Evolutionary conservation across 1,140 invertebrate genomes (phyloP).

Genomic region (Drosophila pachea): DNA sequence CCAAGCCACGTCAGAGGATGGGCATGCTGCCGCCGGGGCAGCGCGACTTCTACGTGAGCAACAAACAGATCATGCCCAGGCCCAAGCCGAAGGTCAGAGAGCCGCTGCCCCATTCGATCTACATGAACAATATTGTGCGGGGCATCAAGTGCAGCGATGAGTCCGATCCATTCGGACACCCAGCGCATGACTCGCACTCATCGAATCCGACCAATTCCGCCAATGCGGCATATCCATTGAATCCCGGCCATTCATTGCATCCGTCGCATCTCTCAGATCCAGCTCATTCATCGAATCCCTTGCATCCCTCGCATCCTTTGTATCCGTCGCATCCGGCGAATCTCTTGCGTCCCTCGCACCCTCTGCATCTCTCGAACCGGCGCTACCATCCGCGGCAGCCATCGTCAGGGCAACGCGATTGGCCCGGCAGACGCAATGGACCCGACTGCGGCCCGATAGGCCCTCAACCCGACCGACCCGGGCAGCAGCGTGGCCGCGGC

Average conservation of each 20-base stretch:
- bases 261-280: too few relatives aligned
- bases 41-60: constrained; percentile 54
- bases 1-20: constrained; percentile 47
- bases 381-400: neutral
- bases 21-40: constrained; percentile 15
- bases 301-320: too few relatives aligned
- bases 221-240: too few relatives aligned
- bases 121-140: constrained; percentile 63
- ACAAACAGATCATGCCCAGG: constrained; percentile 58
- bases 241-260: too few relatives aligned
- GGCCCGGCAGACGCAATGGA: constrained; percentile 11
- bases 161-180: neutral
- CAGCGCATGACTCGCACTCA: too few relatives aligned
- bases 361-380: neutral
- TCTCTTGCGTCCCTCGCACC: too few relatives aligned
- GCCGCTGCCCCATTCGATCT: constrained; percentile 56
- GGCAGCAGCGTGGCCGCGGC: neutral
- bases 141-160: constrained; percentile 62
- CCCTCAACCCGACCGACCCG: neutral
- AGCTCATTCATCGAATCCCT: too few relatives aligned
- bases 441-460: neutral
- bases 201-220: too few relatives aligned
- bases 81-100: constrained; percentile 51
- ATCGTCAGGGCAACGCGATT: constrained; percentile 7
- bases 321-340: too few relatives aligned